Conservation (phyloP, 2,113 vertebrate species). For the chimpanzee (Pan troglodytes) region DNA sequence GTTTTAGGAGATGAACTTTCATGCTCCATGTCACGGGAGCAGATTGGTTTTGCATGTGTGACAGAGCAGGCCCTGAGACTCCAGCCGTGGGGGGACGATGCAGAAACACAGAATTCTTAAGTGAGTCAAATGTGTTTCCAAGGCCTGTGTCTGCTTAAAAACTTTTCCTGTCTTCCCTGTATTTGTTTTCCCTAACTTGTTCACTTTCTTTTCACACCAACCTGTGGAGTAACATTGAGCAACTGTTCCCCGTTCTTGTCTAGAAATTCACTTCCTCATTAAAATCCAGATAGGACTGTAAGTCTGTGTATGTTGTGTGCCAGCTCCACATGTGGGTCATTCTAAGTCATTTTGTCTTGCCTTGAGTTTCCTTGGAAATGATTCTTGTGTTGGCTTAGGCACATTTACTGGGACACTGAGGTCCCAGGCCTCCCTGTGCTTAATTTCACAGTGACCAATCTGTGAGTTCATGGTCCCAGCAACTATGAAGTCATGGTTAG, state of each 20-base stretch:
- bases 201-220: not conserved
- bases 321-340: not conserved
- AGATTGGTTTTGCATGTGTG: constrained; percentile 84
- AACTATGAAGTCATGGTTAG: not conserved
- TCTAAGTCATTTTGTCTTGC: not conserved
- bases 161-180: constrained; percentile 12
- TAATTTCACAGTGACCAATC: not conserved
- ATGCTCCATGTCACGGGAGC: constrained; percentile 79
- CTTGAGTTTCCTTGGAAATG: constrained; percentile 25
- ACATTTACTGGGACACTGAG: not conserved
- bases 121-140: constrained; percentile 44
- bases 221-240: not conserved
- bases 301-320: not conserved
- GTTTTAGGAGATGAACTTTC: constrained; percentile 82
- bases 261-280: not conserved
- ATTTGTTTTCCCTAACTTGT: not conserved
- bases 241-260: not conserved
- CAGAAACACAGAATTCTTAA: constrained; percentile 59
- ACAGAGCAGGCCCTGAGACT: constrained; percentile 71
- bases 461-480: not conserved
- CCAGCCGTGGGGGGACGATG: constrained; percentile 40
- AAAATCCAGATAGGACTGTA: not conserved
- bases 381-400: not conserved
- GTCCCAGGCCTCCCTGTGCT: not conserved
- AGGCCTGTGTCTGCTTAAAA: constrained; percentile 8